Base-by-base conservation (phyloP, 2,888 invertebrate species). In the Cecidostiba fungosa region DNA sequence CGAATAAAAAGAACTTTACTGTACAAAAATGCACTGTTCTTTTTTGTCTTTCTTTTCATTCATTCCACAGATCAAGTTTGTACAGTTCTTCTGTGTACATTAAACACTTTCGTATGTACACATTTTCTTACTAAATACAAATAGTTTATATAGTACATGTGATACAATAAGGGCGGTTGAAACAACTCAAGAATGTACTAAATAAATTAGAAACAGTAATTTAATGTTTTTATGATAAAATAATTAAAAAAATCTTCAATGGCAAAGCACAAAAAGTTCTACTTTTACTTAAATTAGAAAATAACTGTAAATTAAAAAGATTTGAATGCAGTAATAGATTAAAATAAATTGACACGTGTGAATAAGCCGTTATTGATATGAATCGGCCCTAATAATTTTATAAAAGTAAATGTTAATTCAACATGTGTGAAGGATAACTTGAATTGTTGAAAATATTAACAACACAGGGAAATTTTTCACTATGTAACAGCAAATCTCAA, bases 121-220 rank as follows among this genome's bases (percentile, higher is more conserved):
- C 86, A 82, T 79, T 85, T 87, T 83, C 82, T 73, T 66, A 85
- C 72, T 77, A 73, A 84, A 81, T 86, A 85, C 59, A 73, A 80
- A 85, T 85, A 85, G 82, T 87, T 85, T 82, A 83, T 76, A 87
- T 85, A 86, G 78, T 85, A 87, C 85, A 87, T 87, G 86, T 87
- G 84, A 87, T 87, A 85, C 74, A 82, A 79, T 79, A 77, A 77
- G 72, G 73, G 8, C 66, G 73, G 82, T 78, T 36, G 6, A 59
- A 39, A 72, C 77, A 74, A 66, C 70, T 76, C 26, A 66, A 72
- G 72, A 78, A 85, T 86, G 84, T 86, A 86, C 82, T 79, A 77
- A 85, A 85, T 54, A 83, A 82, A 87, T 87, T 85, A 85, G 78
- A 43, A 77, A 76, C 82, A 70, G 85, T 85, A 82, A 83, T 85